Base-by-base conservation (phyloP, 2,113 vertebrate genomes). In the Sinocyclocheilus rhinocerous region DNA sequence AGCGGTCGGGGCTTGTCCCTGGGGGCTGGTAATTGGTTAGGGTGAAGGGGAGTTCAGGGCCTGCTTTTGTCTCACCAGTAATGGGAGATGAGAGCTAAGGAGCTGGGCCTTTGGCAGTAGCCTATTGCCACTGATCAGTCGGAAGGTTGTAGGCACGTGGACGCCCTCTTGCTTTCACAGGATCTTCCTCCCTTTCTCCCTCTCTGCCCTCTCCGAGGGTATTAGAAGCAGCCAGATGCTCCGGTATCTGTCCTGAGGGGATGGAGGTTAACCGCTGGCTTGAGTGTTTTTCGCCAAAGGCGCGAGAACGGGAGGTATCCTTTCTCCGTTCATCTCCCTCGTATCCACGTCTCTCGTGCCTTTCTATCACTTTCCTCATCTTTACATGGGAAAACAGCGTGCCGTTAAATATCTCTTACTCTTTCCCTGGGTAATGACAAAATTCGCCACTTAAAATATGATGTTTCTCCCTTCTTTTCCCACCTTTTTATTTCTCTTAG, bases 401-500 rank as follows among this genome's bases (percentile, higher is more conserved):
- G 89, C 88, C 50, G 86, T 86, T 85, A 85, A 87, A 89, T 76
- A 91, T 90, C 85, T 39, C 86, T 87, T 91, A 91, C 91, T 81
- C 79, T 87, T 87, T 86, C 89, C 86, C 87, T 70, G 65, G 87
- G 89, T 67, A 78, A 89, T 84, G 86, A 59, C 55, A 90, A 90
- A 83, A 82, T 85, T 90, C 80, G 90, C 88, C 77, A 92, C 90
- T 90, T 90, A 91, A 91, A 80, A 89, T 77, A 76, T 83, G 88
- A 91, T 90, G 87, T 88, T 89, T 91, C 79, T 87, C 70, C 52
- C 45, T 89, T 89, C 86, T 87, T 89, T 90, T 87, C 70, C 52
- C 45, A 88, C 89, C 86, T 87, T 89, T 90, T 93, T 88, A 91
- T 90, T 93, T 83, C 86, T 91, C 90, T 91, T 93, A 93, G 93